Base-by-base conservation (phyloP, 1,140 invertebrate species). In the Mactra quadrangularis region DNA sequence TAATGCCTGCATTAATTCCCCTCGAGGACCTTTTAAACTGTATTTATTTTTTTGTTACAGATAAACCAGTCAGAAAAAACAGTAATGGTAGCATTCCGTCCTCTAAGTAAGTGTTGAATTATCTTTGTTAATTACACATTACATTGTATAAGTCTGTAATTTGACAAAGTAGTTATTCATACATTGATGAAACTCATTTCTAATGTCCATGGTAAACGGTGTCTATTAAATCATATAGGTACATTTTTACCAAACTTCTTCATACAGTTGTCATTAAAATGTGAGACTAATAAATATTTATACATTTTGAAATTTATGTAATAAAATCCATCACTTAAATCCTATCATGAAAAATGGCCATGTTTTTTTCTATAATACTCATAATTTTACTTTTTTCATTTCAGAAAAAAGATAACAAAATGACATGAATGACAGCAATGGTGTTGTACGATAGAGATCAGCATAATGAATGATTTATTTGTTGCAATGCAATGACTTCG, bases 71-170 rank as follows among this genome's bases (percentile, higher is more conserved):
- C 17, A 52, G 75, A 41, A 78, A 78, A 57, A 78, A 55, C 35
- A 78, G 75, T 45, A 78, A 78, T 55, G 75, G 75, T 35, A 78
- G 60, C 50, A 78, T 78, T 78, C 75, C 75, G 3, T 41, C 72
- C 27, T 45, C 72, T 25, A 76, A 76, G 75, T 78, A 68, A 78
- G 62, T 64, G 17, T 27, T 27, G 13, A 25, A 0, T 9, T n/a
- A 2, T 70, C 19, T 70, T 22, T 70, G 11, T 41, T 70, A 31
- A 62, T 4, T 6, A 11, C 27, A 6, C 4, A 31, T n/a, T 15
- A 62, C 27, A 62, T 15, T 13, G 25, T 31, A 11, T 15, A 27
- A 6, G 6, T 31, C 33, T 13, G 3, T 31, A 29, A 31, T n/a
- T 62, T 31, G 7, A 35, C 17, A 7, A 6, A n/a, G 4, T 17